Base-by-base conservation (phyloP, 2,797 vertebrate species). In the Graptemys geographica region DNA sequence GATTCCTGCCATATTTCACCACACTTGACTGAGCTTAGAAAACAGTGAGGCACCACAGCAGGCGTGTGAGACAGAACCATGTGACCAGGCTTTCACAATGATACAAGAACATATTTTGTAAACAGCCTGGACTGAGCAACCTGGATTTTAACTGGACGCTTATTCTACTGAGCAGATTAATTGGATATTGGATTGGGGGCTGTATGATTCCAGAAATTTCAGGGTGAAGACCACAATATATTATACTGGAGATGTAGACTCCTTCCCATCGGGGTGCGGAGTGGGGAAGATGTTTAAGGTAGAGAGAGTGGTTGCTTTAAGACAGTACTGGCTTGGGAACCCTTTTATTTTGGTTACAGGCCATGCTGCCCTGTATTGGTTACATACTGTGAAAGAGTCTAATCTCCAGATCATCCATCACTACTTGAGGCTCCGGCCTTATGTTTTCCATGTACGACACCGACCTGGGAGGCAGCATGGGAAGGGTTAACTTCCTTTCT, bases 1-100 rank as follows among this genome's bases (percentile, higher is more conserved):
- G 19, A 23, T 0, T 0, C 18, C 82, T 0, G 0, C 65, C 51
- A 57, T 5, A 4, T 84, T 90, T 62, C 80, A 11, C 33, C 65
- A 47, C 37, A 86, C 9, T 74, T 91, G 31, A 52, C 69, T n/a
- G 44, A 94, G 19, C 33, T 89, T 27, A 81, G 87, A 91, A 82
- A 86, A 23, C 37, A 84, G 33, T 18, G 44, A 55, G 13, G 15
- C 15, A 76, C 8, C 33, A 86, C 9, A 3, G 18, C 2, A 53
- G 49, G 15, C 78, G 33, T 85, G 88, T 15, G 74, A 89, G 55
- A 9, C 33, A 49, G 72, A 79, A 25, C 11, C 9, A 27, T 8
- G 2, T 6, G 52, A 2, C 7, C 65, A 81, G 51, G 7, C 33
- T 90, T 87, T 91, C 51, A 69, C 25, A 90, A n/a, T 21, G 91